Conservation (phyloP, 1,140 invertebrate genomes). For the Pissodes strobi region DNA sequence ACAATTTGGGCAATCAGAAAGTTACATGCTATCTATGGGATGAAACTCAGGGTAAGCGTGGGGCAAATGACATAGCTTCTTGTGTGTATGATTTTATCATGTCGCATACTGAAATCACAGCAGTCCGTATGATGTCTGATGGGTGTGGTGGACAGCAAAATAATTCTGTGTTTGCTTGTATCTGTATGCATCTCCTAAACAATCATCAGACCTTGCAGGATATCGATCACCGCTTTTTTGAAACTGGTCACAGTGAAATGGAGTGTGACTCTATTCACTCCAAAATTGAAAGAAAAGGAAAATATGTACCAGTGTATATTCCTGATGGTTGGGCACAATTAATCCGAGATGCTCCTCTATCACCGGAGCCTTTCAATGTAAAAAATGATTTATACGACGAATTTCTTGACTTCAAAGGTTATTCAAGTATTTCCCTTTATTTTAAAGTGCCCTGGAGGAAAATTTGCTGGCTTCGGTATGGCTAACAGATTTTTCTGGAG, state of each 20-base stretch:
- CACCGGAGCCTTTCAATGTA: constrained; percentile 1
- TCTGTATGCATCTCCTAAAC: constrained; percentile 47
- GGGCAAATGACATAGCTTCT: constrained; percentile 55
- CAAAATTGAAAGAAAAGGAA: too few relatives aligned
- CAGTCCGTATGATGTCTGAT: too few relatives aligned
- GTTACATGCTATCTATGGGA: constrained; percentile 32
- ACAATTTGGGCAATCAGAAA: constrained; percentile 24
- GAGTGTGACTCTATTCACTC: too few relatives aligned
- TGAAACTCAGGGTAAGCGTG: constrained; percentile 32
- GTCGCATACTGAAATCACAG: constrained; percentile 28
- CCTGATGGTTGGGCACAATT: constrained; percentile 40
- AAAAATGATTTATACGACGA: background rate
- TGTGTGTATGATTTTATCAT: constrained; percentile 51
- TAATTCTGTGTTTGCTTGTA: constrained; percentile 50
- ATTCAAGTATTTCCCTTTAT: background rate
- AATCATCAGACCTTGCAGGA: constrained; percentile 40
- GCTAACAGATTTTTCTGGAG: too few relatives aligned
- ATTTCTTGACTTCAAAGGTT: constrained; percentile 25
- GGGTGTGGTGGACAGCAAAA: constrained; percentile 56
- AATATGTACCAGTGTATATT: too few relatives aligned
- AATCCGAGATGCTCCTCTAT: constrained; percentile 9
- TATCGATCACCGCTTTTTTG: constrained; percentile 39
- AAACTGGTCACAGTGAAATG: constrained; percentile 40
- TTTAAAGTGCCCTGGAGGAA: constrained; percentile 22
- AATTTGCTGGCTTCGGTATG: constrained; percentile 26